A percentile compares a stretch with the other conserved stretches of the same genome.
Conservation (phyloP, 2,888 invertebrate genomes). For the Carterocephalus palaemon region DNA sequence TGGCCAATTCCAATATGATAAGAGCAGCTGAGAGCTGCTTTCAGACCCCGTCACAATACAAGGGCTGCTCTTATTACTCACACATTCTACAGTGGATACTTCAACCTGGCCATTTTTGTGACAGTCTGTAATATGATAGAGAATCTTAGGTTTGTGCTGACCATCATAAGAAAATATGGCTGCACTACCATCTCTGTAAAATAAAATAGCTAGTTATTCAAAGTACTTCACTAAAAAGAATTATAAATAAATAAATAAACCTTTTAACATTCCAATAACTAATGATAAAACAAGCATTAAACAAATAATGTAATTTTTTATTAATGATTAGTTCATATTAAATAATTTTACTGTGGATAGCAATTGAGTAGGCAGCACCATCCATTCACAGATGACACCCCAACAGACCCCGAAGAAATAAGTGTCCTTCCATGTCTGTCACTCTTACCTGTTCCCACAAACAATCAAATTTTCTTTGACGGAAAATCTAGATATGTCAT, state of each 20-base stretch:
- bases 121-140: constrained; percentile 52
- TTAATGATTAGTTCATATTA: too few relatives aligned
- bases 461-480: constrained; percentile 49
- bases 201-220: too few relatives aligned
- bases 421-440: constrained; percentile 63
- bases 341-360: too few relatives aligned
- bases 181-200: constrained; percentile 63
- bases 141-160: constrained; percentile 43
- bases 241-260: too few relatives aligned
- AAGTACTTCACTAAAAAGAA: too few relatives aligned
- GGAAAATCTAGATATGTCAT: constrained; percentile 69
- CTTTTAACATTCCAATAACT: too few relatives aligned
- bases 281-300: too few relatives aligned
- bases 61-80: constrained; percentile 34
- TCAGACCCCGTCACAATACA: constrained; percentile 50
- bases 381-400: too few relatives aligned
- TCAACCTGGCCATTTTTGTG: constrained; percentile 55
- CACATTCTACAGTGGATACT: constrained; percentile 59
- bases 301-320: too few relatives aligned
- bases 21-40: constrained; percentile 40
- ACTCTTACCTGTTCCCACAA: constrained; percentile 66
- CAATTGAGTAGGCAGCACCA: too few relatives aligned
- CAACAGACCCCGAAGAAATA: too few relatives aligned
- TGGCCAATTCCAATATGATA: constrained; percentile 36
- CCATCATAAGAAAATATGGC: constrained; percentile 42